Percentiles rank a stretch among this genome's conserved stretches.
These are phyloP conservation scores for Sebastes trivittatus DNA, from an alignment of 2,797 vertebrate genomes.

Conservation along the genomic window DNA sequence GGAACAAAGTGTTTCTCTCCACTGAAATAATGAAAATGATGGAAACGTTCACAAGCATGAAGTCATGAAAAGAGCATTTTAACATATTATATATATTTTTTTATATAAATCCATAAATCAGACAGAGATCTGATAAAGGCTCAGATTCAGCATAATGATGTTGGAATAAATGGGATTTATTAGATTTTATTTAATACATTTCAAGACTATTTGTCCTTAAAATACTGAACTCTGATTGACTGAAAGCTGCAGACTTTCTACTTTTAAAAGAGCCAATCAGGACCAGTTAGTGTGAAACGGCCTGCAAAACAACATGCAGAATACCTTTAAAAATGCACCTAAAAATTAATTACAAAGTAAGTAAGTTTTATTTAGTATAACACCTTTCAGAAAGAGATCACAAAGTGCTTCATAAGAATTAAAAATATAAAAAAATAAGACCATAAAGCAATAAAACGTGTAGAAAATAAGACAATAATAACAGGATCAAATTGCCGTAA, in stretches of 20 bases:
- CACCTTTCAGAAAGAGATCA: too few species aligned
- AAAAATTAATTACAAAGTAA: neutral
- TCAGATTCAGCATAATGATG: neutral
- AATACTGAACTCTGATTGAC: neutral
- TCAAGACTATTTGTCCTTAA: neutral
- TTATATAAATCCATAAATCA: neutral
- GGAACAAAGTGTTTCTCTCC: neutral
- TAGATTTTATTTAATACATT: neutral
- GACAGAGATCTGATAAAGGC: neutral
- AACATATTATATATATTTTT: neutral
- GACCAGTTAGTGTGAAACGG: neutral
- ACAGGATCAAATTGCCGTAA: too few species aligned
- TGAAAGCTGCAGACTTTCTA: neutral
- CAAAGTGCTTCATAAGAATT: too few species aligned
- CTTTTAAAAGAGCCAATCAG: neutral
- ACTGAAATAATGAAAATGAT: neutral
- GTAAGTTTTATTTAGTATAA: too few species aligned
- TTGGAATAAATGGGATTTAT: neutral
- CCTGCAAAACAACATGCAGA: neutral
- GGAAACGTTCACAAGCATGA: neutral
- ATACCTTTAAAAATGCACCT: neutral
- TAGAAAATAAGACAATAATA: too few species aligned
- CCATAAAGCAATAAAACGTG: too few species aligned
- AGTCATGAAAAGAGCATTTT: neutral
- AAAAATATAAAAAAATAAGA: too few species aligned